These are phyloP conservation scores for Furcula furcula DNA, from an alignment of 2,888 invertebrate genomes.

Conservation along the genomic window DNA sequence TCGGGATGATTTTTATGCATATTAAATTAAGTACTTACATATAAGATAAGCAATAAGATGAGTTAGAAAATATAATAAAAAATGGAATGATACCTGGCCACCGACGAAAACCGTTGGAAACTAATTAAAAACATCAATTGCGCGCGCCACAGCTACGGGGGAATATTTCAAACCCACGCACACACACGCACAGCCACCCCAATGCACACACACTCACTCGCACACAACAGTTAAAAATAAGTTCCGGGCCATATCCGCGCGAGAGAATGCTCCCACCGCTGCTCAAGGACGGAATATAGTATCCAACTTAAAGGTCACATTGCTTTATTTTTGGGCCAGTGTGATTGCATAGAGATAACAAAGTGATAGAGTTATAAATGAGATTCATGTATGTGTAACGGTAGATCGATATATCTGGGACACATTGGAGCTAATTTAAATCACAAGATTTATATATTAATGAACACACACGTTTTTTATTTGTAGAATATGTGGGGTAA, in stretches of 20 bases:
- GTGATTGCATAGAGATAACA: too few relatives aligned
- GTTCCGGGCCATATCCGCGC: conserved; percentile 72
- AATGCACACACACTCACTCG: conserved; percentile 51
- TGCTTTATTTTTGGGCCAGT: conserved; percentile 11
- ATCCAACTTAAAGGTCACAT: conserved; percentile 31
- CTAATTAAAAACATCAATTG: conserved; percentile 82
- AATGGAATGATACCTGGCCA: conserved; percentile 53
- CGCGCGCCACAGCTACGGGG: conserved; percentile 62
- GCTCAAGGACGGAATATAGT: conserved; percentile 34
- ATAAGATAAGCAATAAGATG: conserved; percentile 29
- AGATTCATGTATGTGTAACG: too few relatives aligned
- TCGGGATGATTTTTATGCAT: too few relatives aligned
- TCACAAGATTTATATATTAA: too few relatives aligned
- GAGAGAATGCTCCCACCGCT: conserved; percentile 62
- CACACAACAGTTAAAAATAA: conserved; percentile 76
- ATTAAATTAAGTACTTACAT: too few relatives aligned
- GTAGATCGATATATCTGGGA: too few relatives aligned
- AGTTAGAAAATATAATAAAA: conserved; percentile 59
- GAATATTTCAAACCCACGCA: conserved; percentile 76
- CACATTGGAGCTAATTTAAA: too few relatives aligned
- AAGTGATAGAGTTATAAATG: too few relatives aligned
- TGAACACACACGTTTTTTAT: too few relatives aligned
- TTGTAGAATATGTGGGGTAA: too few relatives aligned
- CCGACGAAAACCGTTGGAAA: conserved; percentile 75
- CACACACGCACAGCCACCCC: conserved; percentile 50